Evolutionary conservation across 2,797 vertebrate genomes (phyloP).

Genomic region (Glyptemys insculpta): DNA sequence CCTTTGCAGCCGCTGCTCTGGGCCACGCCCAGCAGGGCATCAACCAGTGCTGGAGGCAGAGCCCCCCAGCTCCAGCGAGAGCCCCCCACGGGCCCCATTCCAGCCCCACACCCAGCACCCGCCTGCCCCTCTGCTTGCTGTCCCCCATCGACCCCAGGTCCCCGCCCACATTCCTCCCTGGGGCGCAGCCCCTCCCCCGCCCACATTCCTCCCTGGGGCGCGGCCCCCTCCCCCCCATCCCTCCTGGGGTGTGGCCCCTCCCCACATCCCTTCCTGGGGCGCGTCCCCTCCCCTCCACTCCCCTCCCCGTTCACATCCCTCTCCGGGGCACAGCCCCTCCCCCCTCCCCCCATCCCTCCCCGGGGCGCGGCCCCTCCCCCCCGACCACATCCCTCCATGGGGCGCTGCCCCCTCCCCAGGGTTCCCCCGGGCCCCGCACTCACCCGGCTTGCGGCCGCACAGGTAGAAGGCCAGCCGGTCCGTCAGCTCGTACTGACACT

Average conservation of each 20-base stretch:
- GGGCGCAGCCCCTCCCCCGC: too few species aligned
- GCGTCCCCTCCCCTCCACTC: fast-evolving
- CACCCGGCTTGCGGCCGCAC: slow-evolving; percentile 95
- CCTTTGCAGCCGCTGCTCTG: background rate
- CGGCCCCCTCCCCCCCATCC: background rate
- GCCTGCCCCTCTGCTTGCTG: too few species aligned
- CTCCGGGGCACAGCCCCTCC: background rate
- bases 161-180: background rate
- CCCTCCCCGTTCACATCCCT: background rate
- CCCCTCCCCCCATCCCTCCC: background rate
- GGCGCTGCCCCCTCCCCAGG: background rate
- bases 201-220: too few species aligned
- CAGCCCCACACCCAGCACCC: too few species aligned
- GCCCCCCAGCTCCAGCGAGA: background rate
- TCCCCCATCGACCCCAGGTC: too few species aligned
- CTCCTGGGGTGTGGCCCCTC: too few species aligned
- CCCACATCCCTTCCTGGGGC: too few species aligned
- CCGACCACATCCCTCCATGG: background rate
- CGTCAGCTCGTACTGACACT: slow-evolving; percentile 97
- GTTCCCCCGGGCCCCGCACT: background rate
- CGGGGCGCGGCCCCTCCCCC: background rate
- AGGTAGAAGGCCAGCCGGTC: slow-evolving; percentile 96
- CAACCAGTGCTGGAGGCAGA: background rate
- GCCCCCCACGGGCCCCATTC: too few species aligned
- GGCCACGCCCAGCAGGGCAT: background rate